Conservation (phyloP, 2,888 invertebrate genomes). For the Drosophila pegasa region DNA sequence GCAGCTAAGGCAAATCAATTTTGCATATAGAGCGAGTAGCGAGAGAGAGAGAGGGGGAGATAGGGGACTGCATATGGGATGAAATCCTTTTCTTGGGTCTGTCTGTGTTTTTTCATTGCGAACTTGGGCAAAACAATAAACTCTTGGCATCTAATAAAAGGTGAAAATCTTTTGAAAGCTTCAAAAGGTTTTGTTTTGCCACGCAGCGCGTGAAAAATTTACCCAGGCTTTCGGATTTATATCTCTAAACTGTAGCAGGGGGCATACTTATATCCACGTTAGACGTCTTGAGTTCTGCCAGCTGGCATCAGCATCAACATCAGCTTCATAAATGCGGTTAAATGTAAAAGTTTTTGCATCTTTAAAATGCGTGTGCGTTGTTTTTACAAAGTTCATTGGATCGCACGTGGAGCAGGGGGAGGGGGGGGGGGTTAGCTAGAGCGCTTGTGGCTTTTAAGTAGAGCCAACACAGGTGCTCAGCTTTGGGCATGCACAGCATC, state of each 20-base stretch:
- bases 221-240: slow-evolving; percentile 41
- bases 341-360: slow-evolving; percentile 78
- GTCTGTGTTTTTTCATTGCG: slow-evolving; percentile 39
- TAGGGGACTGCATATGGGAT: slow-evolving; percentile 31
- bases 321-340: slow-evolving; percentile 78
- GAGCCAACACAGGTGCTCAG: slow-evolving; percentile 37
- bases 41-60: no score
- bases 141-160: slow-evolving; percentile 80
- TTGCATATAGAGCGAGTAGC: no score
- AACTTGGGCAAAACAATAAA: slow-evolving; percentile 78
- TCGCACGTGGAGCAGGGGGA: slow-evolving; percentile 21
- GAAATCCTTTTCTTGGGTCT: slow-evolving; percentile 63
- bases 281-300: slow-evolving; percentile 24
- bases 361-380: slow-evolving; percentile 61
- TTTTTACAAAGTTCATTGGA: slow-evolving; percentile 66
- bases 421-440: neutral
- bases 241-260: neutral
- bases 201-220: slow-evolving; percentile 36
- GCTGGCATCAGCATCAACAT: slow-evolving; percentile 47
- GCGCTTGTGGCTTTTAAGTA: slow-evolving; percentile 2
- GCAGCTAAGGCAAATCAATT: slow-evolving; percentile 72
- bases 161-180: slow-evolving; percentile 80
- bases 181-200: slow-evolving; percentile 63
- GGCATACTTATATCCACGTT: slow-evolving; percentile 18
- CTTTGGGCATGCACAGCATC: slow-evolving; percentile 38